Evolutionary conservation across 2,797 vertebrate genomes (phyloP).

Genomic region (Neostethus bicornis): DNA sequence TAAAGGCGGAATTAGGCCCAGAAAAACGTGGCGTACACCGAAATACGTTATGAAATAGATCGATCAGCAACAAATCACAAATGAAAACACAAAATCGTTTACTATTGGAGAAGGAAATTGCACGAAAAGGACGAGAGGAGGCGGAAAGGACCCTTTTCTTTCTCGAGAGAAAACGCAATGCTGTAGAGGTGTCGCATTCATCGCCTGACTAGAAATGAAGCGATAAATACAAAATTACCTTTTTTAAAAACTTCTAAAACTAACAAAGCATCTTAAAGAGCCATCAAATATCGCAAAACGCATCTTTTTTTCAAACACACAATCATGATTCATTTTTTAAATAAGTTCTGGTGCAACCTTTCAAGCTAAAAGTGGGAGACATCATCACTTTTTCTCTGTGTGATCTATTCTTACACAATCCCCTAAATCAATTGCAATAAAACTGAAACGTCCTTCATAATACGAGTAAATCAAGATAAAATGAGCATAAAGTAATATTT

Average conservation of each 20-base stretch:
- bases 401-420: too few species aligned
- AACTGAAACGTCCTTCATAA: too few species aligned
- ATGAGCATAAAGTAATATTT: too few species aligned
- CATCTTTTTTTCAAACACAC: neutral
- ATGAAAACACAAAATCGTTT: neutral
- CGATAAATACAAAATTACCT: too few species aligned
- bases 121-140: neutral
- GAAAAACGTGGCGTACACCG: slow-evolving; percentile 6
- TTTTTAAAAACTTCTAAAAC: too few species aligned
- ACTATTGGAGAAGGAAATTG: neutral
- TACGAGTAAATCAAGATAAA: too few species aligned
- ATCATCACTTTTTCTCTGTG: too few species aligned
- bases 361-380: too few species aligned
- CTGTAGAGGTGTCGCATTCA: slow-evolving; percentile 1
- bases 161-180: neutral
- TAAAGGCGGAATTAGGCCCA: slow-evolving; percentile 28
- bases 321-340: neutral
- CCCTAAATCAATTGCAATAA: too few species aligned
- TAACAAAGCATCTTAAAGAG: too few species aligned
- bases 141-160: neutral
- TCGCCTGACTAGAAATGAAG: slow-evolving; percentile 1
- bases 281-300: neutral
- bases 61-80: neutral
- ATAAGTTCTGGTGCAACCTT: too few species aligned
- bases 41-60: neutral